phyloP scores from a whole-genome alignment of 2,113 vertebrate species.

The Phrynosoma platyrhinos region DNA sequence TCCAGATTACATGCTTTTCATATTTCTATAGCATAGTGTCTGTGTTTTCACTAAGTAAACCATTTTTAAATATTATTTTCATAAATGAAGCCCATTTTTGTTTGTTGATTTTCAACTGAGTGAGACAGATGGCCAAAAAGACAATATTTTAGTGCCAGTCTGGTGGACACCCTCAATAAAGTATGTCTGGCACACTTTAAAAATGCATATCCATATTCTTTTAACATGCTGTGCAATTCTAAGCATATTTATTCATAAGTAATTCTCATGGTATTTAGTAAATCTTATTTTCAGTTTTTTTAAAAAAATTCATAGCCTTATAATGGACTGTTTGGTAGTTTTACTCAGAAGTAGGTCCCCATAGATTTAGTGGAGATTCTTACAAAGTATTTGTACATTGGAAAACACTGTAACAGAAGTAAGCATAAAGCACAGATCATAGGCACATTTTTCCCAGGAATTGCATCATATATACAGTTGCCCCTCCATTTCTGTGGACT shows the following conservation, averaged over 20 bases:
- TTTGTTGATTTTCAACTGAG: conserved; percentile 71
- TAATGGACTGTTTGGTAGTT: neutral
- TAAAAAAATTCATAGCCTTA: neutral
- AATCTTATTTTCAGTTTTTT: neutral
- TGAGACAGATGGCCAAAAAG: conserved; percentile 80
- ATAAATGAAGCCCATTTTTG: conserved; percentile 69
- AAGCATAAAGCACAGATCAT: too few relatives aligned
- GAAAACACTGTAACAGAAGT: too few relatives aligned
- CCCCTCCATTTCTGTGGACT: too few relatives aligned
- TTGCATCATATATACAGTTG: neutral
- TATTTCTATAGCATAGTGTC: conserved; percentile 61
- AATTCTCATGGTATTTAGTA: conserved; percentile 12
- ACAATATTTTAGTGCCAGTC: conserved; percentile 79
- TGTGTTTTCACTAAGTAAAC: conserved; percentile 59
- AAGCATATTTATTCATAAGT: neutral
- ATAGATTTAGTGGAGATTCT: neutral
- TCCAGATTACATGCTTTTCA: conserved; percentile 57
- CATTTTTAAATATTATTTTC: conserved; percentile 48
- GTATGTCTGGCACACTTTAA: conserved; percentile 75
- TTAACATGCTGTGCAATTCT: conserved; percentile 41
- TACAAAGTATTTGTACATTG: neutral
- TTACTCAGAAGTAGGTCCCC: neutral
- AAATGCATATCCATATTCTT: conserved; percentile 61
- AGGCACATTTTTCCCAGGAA: neutral
- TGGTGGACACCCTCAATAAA: conserved; percentile 73